Conservation (phyloP, 2,113 vertebrate species). For the Ophthalmolycus amberensis region DNA sequence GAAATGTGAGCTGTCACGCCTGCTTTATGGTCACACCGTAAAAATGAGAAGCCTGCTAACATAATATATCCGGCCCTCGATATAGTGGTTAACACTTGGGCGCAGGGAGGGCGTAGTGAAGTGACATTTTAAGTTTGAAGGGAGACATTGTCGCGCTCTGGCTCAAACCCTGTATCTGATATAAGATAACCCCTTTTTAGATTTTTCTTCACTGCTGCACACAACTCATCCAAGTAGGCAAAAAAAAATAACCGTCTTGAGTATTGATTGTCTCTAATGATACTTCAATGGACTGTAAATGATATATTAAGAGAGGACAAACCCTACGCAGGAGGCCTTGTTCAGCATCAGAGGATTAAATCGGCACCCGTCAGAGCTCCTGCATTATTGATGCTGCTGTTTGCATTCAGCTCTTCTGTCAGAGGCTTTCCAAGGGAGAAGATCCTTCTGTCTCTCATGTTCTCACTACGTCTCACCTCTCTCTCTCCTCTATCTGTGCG, state of each 20-base stretch:
- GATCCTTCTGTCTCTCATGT: constrained; percentile 32
- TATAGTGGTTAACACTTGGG: constrained; percentile 5
- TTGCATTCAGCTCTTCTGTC: constrained; percentile 70
- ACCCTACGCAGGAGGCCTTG: constrained; percentile 33
- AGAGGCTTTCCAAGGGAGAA: constrained; percentile 40
- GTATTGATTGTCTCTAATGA: constrained; percentile 57
- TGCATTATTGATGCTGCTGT: constrained; percentile 82
- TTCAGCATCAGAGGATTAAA: constrained; percentile 58
- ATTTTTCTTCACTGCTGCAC: constrained; percentile 3
- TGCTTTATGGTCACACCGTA: background rate
- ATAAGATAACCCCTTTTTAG: background rate
- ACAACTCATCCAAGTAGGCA: background rate
- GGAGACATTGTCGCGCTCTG: background rate
- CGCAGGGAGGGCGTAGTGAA: background rate
- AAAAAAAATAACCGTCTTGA: constrained; percentile 27
- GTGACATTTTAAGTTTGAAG: constrained; percentile 20
- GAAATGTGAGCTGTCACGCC: background rate
- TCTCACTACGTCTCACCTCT: constrained; percentile 20
- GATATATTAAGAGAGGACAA: constrained; percentile 50
- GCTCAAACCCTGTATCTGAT: background rate
- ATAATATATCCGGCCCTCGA: constrained; percentile 26
- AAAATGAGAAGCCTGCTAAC: constrained; percentile 5
- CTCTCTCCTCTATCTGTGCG: background rate
- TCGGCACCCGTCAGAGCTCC: constrained; percentile 36
- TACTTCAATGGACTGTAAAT: constrained; percentile 46